Evolutionary conservation across 2,113 vertebrate genomes (phyloP).

Genomic region (Osmerus mordax): DNA sequence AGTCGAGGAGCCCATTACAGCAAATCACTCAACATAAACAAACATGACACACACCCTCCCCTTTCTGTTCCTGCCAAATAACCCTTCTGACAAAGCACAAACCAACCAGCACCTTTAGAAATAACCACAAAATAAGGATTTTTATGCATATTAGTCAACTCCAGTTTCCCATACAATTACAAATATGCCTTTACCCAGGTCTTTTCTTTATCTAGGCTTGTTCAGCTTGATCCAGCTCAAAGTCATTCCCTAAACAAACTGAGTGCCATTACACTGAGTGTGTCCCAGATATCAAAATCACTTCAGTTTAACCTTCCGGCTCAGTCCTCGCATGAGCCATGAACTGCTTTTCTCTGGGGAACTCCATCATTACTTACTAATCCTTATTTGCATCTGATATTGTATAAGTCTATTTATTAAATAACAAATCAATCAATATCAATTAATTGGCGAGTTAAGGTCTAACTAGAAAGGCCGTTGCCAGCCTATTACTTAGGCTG

Average conservation of each 20-base stretch:
- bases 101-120: neutral
- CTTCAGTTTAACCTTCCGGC: neutral
- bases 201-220: neutral
- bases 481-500: too few species aligned
- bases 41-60: neutral
- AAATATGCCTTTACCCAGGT: neutral
- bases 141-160: neutral
- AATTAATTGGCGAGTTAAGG: too few species aligned
- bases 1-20: slow-evolving; percentile 27
- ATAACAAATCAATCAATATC: too few species aligned
- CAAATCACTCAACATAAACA: slow-evolving; percentile 17
- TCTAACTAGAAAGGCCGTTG: too few species aligned
- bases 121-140: neutral
- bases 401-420: too few species aligned
- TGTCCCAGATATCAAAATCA: neutral
- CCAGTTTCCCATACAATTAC: neutral
- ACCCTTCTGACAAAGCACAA: neutral
- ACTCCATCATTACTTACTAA: too few species aligned
- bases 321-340: too few species aligned
- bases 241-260: neutral
- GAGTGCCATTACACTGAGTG: neutral
- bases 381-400: too few species aligned
- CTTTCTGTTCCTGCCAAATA: neutral
- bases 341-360: too few species aligned
- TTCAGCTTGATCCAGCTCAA: neutral